These are phyloP conservation scores for Habropoda laboriosa DNA, from an alignment of 1,140 invertebrate genomes.

Conservation along the genomic window DNA sequence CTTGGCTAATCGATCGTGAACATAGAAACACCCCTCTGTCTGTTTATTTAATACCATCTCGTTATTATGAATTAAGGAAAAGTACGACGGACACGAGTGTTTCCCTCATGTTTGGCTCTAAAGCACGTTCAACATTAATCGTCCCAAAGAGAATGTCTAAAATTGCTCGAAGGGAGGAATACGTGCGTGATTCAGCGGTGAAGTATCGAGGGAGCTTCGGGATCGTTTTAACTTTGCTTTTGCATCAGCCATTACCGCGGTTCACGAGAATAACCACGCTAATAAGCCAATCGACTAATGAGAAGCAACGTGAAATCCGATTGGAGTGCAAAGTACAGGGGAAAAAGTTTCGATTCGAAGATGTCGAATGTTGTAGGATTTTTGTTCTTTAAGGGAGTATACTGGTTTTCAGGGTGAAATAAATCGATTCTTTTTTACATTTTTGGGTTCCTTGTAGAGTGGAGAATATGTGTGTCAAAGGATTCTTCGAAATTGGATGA, in stretches of 20 bases:
- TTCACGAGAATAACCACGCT: conserved; percentile 7
- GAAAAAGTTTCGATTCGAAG: neutral
- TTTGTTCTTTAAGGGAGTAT: too few relatives aligned
- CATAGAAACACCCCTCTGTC: too few relatives aligned
- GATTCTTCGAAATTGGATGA: too few relatives aligned
- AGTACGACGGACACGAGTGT: neutral
- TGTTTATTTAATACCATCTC: too few relatives aligned
- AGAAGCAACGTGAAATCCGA: conserved; percentile 25
- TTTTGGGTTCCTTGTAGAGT: too few relatives aligned
- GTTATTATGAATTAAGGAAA: neutral
- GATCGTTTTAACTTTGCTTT: conserved; percentile 17
- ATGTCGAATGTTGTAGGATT: neutral
- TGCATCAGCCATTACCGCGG: conserved; percentile 25
- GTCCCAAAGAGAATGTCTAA: neutral
- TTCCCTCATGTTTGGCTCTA: neutral
- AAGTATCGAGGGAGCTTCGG: neutral
- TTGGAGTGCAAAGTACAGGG: neutral
- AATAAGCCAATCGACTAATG: conserved; percentile 38
- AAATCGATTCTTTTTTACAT: too few relatives aligned
- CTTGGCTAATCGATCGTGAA: too few relatives aligned
- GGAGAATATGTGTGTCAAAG: too few relatives aligned
- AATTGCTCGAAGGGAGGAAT: neutral
- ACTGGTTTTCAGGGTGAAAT: too few relatives aligned
- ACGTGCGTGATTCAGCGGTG: conserved; percentile 1
- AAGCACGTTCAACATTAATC: neutral